phyloP scores from a whole-genome alignment of 2,113 vertebrate species.

The Pandion haliaetus region DNA sequence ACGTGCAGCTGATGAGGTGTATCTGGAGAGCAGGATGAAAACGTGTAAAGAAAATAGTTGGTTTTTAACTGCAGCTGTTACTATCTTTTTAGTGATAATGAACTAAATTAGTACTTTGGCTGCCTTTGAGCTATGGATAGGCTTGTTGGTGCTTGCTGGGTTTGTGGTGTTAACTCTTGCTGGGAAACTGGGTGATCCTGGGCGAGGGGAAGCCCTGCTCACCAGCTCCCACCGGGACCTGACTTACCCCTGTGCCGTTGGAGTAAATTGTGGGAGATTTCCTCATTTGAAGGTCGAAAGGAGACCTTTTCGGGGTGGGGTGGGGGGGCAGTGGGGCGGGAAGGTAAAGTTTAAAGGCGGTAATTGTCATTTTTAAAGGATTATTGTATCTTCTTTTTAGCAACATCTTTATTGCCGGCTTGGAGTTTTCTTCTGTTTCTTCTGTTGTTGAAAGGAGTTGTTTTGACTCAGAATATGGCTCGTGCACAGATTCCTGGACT shows the following conservation, averaged over 20 bases:
- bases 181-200: not conserved
- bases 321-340: no score
- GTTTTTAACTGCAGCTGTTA: not conserved
- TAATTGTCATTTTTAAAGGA: not conserved
- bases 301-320: fast-evolving
- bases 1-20: not conserved
- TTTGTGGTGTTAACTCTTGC: not conserved
- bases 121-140: not conserved
- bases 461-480: fast-evolving
- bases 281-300: not conserved
- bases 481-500: not conserved
- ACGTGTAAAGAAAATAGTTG: not conserved
- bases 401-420: not conserved
- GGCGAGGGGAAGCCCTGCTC: not conserved
- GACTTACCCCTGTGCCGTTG: fast-evolving
- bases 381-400: not conserved
- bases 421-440: not conserved
- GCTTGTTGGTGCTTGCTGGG: not conserved
- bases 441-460: not conserved
- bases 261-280: not conserved
- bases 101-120: not conserved
- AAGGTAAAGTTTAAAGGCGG: not conserved
- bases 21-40: not conserved
- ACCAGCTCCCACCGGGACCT: not conserved
- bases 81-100: not conserved